Evolutionary conservation across 2,797 vertebrate species (phyloP).

Genomic region (Geotrypetes seraphini): DNA sequence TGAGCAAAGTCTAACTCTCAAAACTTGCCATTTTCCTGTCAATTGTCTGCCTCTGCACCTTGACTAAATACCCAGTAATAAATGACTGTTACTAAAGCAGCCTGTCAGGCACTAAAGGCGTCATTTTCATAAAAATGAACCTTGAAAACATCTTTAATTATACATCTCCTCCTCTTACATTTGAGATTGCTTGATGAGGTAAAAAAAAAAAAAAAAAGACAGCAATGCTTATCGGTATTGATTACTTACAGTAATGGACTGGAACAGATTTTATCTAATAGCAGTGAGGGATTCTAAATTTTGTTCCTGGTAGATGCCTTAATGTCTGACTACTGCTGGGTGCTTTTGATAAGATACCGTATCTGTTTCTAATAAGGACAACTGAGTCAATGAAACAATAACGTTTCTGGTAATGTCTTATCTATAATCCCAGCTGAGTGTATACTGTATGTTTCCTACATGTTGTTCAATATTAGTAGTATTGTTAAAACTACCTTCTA

Average conservation of each 20-base stretch:
- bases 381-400: too few relatives aligned
- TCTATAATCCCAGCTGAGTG: too few relatives aligned
- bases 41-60: too few relatives aligned
- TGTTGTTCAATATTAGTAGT: too few relatives aligned
- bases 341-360: too few relatives aligned
- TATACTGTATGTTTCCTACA: too few relatives aligned
- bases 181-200: slow-evolving; percentile 12
- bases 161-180: slow-evolving; percentile 9
- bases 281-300: neutral
- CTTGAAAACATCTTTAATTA: slow-evolving; percentile 14
- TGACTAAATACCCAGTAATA: too few relatives aligned
- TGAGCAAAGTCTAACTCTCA: too few relatives aligned
- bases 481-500: too few relatives aligned
- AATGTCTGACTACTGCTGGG: neutral
- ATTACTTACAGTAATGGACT: slow-evolving; percentile 37
- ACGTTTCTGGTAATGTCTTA: too few relatives aligned
- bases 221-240: slow-evolving; percentile 29
- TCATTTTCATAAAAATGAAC: slow-evolving; percentile 25
- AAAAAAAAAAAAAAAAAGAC: slow-evolving; percentile 22
- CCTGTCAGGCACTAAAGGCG: slow-evolving; percentile 15
- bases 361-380: too few relatives aligned
- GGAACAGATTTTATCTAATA: slow-evolving; percentile 24
- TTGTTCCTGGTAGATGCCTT: neutral
- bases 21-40: too few relatives aligned
- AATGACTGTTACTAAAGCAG: slow-evolving; percentile 5